Evolutionary conservation across 2,113 vertebrate genomes (phyloP).

Genomic region (Lepisosteus osseus): DNA sequence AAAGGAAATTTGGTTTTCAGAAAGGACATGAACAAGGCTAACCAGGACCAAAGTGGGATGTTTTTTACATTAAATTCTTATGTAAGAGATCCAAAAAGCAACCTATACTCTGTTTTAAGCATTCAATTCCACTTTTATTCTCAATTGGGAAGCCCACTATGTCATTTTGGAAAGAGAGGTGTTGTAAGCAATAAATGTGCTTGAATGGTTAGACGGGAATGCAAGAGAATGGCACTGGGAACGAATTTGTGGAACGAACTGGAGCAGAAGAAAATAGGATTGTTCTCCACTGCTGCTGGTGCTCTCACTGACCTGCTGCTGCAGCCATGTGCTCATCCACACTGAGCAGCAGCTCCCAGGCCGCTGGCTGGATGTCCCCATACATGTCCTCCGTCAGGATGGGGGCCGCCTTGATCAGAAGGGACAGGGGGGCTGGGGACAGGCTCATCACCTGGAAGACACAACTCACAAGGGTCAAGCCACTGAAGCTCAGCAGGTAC

Average conservation of each 20-base stretch:
- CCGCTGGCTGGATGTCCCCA: slow-evolving; percentile 91
- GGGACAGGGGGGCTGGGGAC: slow-evolving; percentile 88
- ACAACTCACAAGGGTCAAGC: slow-evolving; percentile 1
- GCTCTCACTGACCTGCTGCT: slow-evolving; percentile 75
- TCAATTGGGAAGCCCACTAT: no score
- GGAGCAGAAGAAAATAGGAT: neutral
- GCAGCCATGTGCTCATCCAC: slow-evolving; percentile 97
- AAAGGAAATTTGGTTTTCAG: no score
- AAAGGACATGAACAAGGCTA: no score
- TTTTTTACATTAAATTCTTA: no score
- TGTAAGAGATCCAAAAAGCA: no score
- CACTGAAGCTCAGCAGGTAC: no score
- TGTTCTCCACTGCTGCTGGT: neutral
- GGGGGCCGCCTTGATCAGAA: slow-evolving; percentile 93
- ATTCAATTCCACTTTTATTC: no score
- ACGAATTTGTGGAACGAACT: neutral
- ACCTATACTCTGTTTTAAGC: no score
- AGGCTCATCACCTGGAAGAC: slow-evolving; percentile 88
- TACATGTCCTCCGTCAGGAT: slow-evolving; percentile 97
- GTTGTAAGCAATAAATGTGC: neutral
- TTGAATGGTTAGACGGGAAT: neutral
- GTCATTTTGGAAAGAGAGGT: neutral
- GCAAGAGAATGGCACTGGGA: slow-evolving; percentile 2
- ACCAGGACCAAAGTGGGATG: no score
- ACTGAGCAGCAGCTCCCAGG: slow-evolving; percentile 94